Base-by-base conservation (phyloP, 2,797 vertebrate species). In the Silurus lanzhouensis region DNA sequence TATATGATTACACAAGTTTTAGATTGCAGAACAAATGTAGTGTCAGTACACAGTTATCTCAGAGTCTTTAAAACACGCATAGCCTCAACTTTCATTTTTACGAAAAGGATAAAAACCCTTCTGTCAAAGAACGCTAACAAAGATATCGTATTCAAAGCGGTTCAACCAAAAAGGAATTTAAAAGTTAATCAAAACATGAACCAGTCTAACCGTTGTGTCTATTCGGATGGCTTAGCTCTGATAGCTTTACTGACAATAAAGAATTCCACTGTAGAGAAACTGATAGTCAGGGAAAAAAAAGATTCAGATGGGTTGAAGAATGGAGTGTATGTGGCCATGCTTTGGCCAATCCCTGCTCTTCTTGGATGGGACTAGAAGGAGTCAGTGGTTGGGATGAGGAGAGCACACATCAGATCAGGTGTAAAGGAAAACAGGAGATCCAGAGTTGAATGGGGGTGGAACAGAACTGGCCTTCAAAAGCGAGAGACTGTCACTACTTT, bases 101-200 rank as follows among this genome's bases (percentile, higher is more conserved):
- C 1, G 86, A 91, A 87, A 87, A 83, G 84, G 82, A 89, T 88
- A 88, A 89, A 89, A 89, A 84, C 68, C 90, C 87, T 92, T 90
- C 92, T 84, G 87, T 88, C 90, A 88, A 90, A 92, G 89, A 86
- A 78, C 81, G 27, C 84, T 85, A 88, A 89, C 83, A 89, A 88
- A 89, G 83, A 85, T 66, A 52, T 79, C 85, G 85, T 91, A 92
- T 91, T 93, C 81, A 93, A 93, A 93, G 74, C 91, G 83, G 91
- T 87, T 86, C 86, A 89, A 92, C 87, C 90, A 90, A 91, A 93
- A 94, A 93, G 91, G 83, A 91, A 87, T 91, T 91, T 87, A 84
- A 84, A 87, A 81, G 81, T 74, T 22, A 78, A 80, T 74, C n/a
- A 83, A 89, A 86, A 64, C 10, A 2, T 57, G 61, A 79, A 67